Evolutionary conservation across 1,140 invertebrate species (phyloP).

Genomic region (Aphaenogaster rudis): DNA sequence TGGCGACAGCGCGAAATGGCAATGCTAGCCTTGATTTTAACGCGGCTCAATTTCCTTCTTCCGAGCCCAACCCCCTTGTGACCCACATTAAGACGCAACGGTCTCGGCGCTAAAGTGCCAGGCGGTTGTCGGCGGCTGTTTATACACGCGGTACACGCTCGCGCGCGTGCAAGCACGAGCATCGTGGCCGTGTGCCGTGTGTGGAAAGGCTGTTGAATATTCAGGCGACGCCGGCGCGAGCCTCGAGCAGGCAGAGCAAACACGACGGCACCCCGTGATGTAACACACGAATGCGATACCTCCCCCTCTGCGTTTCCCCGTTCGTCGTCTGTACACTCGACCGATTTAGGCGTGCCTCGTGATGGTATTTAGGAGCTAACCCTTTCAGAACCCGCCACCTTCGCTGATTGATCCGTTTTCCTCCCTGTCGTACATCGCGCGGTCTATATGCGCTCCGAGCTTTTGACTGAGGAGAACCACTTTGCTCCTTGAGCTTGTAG

Average conservation of each 20-base stretch:
- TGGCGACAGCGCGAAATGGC: conserved; percentile 37
- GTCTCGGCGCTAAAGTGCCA: conserved; percentile 69
- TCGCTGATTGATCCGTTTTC: conserved; percentile 58
- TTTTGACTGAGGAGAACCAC: conserved; percentile 9
- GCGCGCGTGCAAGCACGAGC: conserved; percentile 49
- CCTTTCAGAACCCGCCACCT: conserved; percentile 75
- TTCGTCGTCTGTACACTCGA: conserved; percentile 38
- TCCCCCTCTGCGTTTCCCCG: conserved; percentile 31
- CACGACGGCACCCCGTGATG: conserved; percentile 75
- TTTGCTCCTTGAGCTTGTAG: background rate
- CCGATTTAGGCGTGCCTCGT: conserved; percentile 30
- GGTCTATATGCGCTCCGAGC: background rate
- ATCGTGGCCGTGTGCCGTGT: conserved; percentile 65
- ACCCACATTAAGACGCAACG: conserved; percentile 75
- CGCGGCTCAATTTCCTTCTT: conserved; percentile 46
- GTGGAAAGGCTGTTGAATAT: conserved; percentile 84
- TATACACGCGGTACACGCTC: conserved; percentile 63
- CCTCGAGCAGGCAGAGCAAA: conserved; percentile 76
- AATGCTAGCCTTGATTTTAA: conserved; percentile 49
- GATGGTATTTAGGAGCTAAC: conserved; percentile 47
- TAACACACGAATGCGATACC: conserved; percentile 74
- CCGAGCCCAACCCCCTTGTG: conserved; percentile 64
- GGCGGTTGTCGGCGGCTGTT: conserved; percentile 64
- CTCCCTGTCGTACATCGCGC: background rate
- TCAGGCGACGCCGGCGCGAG: conserved; percentile 78